Conservation (phyloP, 1,140 invertebrate genomes). For the Xylocopa sonorina region DNA sequence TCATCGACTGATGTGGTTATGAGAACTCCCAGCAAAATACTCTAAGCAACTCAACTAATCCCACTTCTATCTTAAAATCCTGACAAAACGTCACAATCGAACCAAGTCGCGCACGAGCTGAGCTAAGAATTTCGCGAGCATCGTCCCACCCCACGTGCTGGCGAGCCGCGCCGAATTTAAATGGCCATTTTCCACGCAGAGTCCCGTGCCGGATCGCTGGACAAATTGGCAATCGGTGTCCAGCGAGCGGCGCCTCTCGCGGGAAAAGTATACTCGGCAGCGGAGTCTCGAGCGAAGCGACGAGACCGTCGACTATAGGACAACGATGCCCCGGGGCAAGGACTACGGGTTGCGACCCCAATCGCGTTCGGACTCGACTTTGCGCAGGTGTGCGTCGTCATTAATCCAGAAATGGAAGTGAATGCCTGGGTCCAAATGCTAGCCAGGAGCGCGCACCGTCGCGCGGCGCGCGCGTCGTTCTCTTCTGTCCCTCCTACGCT, state of each 20-base stretch:
- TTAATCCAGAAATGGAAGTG: slow-evolving; percentile 70
- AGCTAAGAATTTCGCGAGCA: too few species aligned
- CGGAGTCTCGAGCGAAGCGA: slow-evolving; percentile 30
- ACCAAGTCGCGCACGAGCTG: too few species aligned
- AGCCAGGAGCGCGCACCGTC: slow-evolving; percentile 28
- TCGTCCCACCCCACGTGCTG: too few species aligned
- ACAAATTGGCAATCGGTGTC: slow-evolving; percentile 22
- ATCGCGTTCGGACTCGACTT: slow-evolving; percentile 60
- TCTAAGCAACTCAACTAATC: too few species aligned
- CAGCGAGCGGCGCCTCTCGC: not conserved
- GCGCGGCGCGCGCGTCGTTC: slow-evolving; percentile 14
- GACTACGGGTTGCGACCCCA: slow-evolving; percentile 67
- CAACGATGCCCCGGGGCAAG: slow-evolving; percentile 56
- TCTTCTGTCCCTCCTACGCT: slow-evolving; percentile 13
- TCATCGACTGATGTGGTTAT: too few species aligned
- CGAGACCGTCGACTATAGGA: slow-evolving; percentile 39
- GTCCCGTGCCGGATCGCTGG: too few species aligned
- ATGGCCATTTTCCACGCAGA: too few species aligned
- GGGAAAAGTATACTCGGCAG: slow-evolving; percentile 50
- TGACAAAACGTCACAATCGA: too few species aligned
- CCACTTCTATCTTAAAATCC: too few species aligned
- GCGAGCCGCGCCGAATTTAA: too few species aligned
- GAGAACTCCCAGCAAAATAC: too few species aligned
- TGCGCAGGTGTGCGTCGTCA: slow-evolving; percentile 65
- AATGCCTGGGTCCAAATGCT: slow-evolving; percentile 57